Evolutionary conservation across 2,888 invertebrate species (phyloP), one percentile per base, ranked within the genome.

Genomic region (Torymus tubicola): DNA sequence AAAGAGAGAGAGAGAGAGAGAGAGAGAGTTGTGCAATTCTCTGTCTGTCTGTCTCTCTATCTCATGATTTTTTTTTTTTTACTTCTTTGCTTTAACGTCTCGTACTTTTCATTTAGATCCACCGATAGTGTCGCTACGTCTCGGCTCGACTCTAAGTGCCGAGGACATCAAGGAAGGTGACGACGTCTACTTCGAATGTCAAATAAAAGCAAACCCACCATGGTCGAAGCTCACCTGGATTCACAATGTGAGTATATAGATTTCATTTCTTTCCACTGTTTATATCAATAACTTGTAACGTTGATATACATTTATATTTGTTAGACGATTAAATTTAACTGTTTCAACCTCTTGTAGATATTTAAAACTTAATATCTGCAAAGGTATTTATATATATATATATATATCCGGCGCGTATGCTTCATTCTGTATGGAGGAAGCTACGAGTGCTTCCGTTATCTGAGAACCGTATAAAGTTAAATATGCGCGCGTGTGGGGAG

Each of bases 81-180:
- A 0, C 10, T 42, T 8, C 42, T 42, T 42, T 42, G 42, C 5
- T 42, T 42, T 42, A 42, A 42, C 10, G 8, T 42, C 8, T 42
- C 42, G 42, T 53, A 16, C 64, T 88, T 87, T 89, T 87, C 88
- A 92, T 91, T 31, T 93, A 97, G 97, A 96, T 92, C 95, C 96
- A 14, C 97, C 97, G 68, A 94, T 96, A 89, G 96, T 97, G 83
- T 94, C 95, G 75, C 91, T 97, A 86, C 93, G 95, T 82, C 93
- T 97, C 85, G 97, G 97, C 88, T 96, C 96, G 88, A 96, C 96
- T 80, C 92, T 97, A 85, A 95, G 95, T 87, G 94, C 96, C 79
- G 95, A 95, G 84, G 96, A 97, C 92, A 97, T 97, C 92, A 97
- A 97, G 91, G 97, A 97, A 91, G 96, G 97, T 72, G 97, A 96